These are phyloP conservation scores for Coreoperca whiteheadi DNA, from an alignment of 2,113 vertebrate genomes.

Conservation along the genomic window DNA sequence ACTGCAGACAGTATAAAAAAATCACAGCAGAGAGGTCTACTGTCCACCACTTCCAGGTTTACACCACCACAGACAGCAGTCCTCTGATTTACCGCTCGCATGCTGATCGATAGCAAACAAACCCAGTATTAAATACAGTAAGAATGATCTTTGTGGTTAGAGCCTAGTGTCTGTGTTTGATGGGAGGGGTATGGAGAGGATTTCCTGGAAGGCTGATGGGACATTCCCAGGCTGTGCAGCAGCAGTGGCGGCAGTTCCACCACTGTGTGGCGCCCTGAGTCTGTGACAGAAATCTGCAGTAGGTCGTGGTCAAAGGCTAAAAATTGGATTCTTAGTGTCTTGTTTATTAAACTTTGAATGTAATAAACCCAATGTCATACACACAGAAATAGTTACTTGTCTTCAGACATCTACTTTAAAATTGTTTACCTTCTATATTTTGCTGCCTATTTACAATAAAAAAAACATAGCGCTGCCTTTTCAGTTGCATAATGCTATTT, in stretches of 20 bases:
- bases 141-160: neutral
- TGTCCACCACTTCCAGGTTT: neutral
- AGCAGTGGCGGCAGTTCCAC: neutral
- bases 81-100: neutral
- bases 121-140: neutral
- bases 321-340: neutral
- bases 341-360: neutral
- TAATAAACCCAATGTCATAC: neutral
- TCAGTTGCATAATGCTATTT: constrained; percentile 12
- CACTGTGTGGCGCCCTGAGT: neutral
- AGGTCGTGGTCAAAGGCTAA: neutral
- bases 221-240: neutral
- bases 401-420: neutral
- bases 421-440: constrained; percentile 14
- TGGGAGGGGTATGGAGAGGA: neutral
- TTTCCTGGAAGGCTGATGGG: neutral
- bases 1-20: neutral
- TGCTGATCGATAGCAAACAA: neutral
- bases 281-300: neutral
- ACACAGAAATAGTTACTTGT: neutral
- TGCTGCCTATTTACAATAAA: constrained; percentile 39
- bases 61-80: neutral
- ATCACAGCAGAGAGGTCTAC: neutral
- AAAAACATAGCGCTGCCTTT: constrained; percentile 43
- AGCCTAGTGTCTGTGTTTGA: neutral